Base-by-base conservation (phyloP, 64 coral and sea anemone species). In the Hydrozoanthus tunicans region DNA sequence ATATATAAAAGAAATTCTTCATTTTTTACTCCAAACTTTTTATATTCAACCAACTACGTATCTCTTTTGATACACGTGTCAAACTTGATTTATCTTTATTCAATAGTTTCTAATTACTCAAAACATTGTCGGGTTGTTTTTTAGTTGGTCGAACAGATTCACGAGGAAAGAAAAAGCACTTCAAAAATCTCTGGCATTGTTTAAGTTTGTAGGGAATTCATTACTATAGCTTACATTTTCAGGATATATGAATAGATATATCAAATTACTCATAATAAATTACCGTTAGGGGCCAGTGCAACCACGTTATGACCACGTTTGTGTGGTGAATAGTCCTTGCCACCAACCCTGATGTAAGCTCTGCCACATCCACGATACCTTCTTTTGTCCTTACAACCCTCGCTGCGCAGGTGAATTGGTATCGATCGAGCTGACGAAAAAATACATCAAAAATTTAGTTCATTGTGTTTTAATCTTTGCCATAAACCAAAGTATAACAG, bases 271-370 rank as follows among this genome's bases (percentile, higher is more conserved):
- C 69, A 6, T 56, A 56, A 52, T 12, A 51, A 27, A 43, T 62
- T 62, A 82, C 11, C 61, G 59, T 59, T 64, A 51, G 59, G 59
- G 64, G 59, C 79, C 8, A 82, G 23, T 7, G 61, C 79, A 64
- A 82, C 79, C 12, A 82, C 26, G 25, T 82, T 82, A 3, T 27
- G 24, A 64, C 80, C 80, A 65, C 25, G 80, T 51, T 82, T 82
- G 26, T 64, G 60, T 5, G 80, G 80, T 15, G 80, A 82, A 32
- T 82, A 82, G 51, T 82, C 80, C 26, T 82, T 82, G 0, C 80
- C 80, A 6, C 15, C 51, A 82, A 82, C 80, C 59, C 12, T 5
- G 59, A 82, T 82, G 11, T 82, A 17, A 82, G 59, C 80, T 58
- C 25, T 82, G 7, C 79, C 58, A 51, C 79, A 63, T 1, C 59